These are phyloP conservation scores for Oncorhynchus clarkii DNA, from an alignment of 2,113 vertebrate species.

Conservation along the genomic window DNA sequence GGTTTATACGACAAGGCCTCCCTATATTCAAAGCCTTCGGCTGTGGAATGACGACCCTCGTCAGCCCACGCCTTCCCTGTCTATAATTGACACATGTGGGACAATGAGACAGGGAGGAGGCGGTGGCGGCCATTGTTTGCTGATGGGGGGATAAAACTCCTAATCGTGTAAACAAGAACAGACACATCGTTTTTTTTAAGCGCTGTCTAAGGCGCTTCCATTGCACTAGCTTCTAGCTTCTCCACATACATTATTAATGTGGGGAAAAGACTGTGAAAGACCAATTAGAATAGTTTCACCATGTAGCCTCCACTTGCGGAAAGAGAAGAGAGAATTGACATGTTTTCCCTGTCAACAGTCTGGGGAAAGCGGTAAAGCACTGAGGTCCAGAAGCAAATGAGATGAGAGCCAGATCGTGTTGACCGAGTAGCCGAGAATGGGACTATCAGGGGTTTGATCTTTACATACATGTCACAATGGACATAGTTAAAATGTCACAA, in stretches of 20 bases:
- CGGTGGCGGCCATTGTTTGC: slow-evolving; percentile 34
- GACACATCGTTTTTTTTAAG: slow-evolving; percentile 40
- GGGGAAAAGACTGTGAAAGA: not conserved
- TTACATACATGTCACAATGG: slow-evolving; percentile 31
- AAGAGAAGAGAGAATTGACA: not conserved
- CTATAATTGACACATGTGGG: slow-evolving; percentile 60
- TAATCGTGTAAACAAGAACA: slow-evolving; percentile 51
- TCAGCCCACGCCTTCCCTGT: not conserved
- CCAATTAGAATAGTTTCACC: not conserved
- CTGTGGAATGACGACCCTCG: not conserved
- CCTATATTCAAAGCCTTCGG: not conserved
- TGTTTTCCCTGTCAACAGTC: slow-evolving; percentile 8
- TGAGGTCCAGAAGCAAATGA: not conserved
- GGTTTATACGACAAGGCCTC: not conserved
- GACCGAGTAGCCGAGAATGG: slow-evolving; percentile 4
- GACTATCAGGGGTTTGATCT: slow-evolving; percentile 38
- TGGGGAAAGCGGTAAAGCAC: not conserved
- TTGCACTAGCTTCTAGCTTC: slow-evolving; percentile 5
- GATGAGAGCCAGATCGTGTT: not conserved
- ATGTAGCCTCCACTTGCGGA: not conserved
- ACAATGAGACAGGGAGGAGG: slow-evolving; percentile 21
- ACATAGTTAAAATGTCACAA: slow-evolving; percentile 45
- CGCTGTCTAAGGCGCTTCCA: slow-evolving; percentile 27
- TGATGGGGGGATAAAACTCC: slow-evolving; percentile 41
- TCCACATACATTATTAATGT: slow-evolving; percentile 20